phyloP scores from a whole-genome alignment of 2,888 invertebrate genomes.

The Drosophila infuscata region DNA sequence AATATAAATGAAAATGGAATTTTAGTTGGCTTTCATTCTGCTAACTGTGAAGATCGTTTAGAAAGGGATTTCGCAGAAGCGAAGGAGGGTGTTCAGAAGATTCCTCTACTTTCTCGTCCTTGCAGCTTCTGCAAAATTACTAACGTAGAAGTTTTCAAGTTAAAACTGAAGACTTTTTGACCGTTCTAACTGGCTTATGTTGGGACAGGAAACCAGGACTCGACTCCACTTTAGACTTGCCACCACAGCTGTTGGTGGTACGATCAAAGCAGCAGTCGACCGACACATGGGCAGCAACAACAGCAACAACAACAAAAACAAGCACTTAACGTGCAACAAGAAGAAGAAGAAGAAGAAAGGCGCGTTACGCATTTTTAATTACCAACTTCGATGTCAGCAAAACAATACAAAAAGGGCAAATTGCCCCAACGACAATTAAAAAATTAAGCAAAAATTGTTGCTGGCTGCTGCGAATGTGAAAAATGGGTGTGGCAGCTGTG shows the following conservation, averaged over 20 bases:
- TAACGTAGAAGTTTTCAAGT: not conserved
- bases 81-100: not conserved
- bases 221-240: conserved; percentile 23
- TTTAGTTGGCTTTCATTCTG: not conserved
- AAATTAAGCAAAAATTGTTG: conserved; percentile 65
- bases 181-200: conserved; percentile 1
- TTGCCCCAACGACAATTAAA: conserved; percentile 64
- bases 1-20: not conserved
- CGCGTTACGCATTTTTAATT: conserved; percentile 80
- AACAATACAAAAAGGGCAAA: conserved; percentile 24
- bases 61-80: not conserved
- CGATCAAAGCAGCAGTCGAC: conserved; percentile 51
- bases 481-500: conserved; percentile 50
- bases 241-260: conserved; percentile 43
- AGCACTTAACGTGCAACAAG: conserved; percentile 32
- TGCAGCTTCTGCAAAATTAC: not conserved
- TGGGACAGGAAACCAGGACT: conserved; percentile 49
- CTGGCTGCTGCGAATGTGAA: conserved; percentile 29
- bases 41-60: not conserved
- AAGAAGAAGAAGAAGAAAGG: conserved; percentile 54
- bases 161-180: not conserved
- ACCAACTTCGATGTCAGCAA: conserved; percentile 53
- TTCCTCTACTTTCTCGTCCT: not conserved
- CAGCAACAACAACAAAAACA: conserved; percentile 11
- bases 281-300: conserved; percentile 12